A percentile compares a stretch with the other conserved stretches of the same genome.
phyloP scores from a whole-genome alignment of 2,888 invertebrate species.

The Pristionchus exspectatus region DNA sequence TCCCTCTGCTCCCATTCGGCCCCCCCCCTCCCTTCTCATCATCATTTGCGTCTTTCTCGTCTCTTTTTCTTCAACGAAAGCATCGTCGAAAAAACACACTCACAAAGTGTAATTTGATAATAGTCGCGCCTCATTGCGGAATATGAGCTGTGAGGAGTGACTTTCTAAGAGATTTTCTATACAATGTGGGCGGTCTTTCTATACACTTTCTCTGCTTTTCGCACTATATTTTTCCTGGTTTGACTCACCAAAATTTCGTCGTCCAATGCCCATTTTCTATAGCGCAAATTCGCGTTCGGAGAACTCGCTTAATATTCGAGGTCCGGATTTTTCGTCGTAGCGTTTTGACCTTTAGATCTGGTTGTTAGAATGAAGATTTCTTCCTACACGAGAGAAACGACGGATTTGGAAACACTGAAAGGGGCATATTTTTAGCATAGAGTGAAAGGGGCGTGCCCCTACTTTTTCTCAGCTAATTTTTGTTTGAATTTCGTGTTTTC shows the following conservation, averaged over 20 bases:
- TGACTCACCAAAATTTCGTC: neutral
- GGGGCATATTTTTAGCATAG: neutral
- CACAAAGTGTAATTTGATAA: slow-evolving; percentile 45
- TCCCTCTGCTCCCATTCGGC: neutral
- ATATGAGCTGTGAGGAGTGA: neutral
- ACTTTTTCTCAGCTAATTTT: too few relatives aligned
- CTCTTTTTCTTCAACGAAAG: neutral
- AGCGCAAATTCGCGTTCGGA: neutral
- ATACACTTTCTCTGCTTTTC: neutral
- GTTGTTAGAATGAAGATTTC: neutral
- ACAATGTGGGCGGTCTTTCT: too few relatives aligned
- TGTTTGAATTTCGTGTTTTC: too few relatives aligned
- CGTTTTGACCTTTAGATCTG: neutral
- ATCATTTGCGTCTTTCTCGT: slow-evolving; percentile 15
- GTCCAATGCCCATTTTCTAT: neutral
- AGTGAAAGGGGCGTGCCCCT: too few relatives aligned
- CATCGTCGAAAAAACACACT: slow-evolving; percentile 1
- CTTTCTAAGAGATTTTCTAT: too few relatives aligned
- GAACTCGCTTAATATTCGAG: neutral
- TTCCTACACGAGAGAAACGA: too few relatives aligned
- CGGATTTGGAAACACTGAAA: neutral
- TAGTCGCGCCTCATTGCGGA: neutral
- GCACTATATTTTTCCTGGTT: neutral
- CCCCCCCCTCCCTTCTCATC: slow-evolving; percentile 7
- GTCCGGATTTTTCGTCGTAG: neutral